Conservation (phyloP, 1,140 invertebrate genomes). For the Bombus sibiricus region DNA sequence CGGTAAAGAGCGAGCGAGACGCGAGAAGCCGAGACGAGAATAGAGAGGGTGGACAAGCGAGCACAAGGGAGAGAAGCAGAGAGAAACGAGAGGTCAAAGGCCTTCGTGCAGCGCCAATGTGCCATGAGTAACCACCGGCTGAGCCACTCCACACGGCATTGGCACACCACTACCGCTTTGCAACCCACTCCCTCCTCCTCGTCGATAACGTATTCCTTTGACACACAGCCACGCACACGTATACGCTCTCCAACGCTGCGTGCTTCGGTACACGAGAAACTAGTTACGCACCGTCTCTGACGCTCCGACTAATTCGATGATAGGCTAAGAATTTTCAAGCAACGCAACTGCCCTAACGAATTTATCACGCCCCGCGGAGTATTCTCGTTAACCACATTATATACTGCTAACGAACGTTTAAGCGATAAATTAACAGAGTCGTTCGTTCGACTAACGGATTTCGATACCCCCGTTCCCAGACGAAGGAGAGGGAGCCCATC, state of each 20-base stretch:
- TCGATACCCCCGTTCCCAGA: background rate
- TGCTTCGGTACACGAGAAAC: constrained; percentile 33
- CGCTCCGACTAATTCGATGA: constrained; percentile 17
- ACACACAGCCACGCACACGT: constrained; percentile 54
- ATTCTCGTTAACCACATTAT: background rate
- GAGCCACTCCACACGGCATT: constrained; percentile 65
- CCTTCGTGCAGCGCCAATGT: constrained; percentile 78
- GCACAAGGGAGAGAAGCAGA: constrained; percentile 58
- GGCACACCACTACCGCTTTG: constrained; percentile 45
- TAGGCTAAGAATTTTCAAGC: background rate
- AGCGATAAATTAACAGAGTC: background rate
- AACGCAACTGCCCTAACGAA: background rate
- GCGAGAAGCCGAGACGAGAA: constrained; percentile 45
- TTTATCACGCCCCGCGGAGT: background rate
- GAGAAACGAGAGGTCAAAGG: constrained; percentile 79
- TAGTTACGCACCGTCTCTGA: constrained; percentile 14
- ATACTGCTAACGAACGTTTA: background rate
- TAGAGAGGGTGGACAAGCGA: constrained; percentile 52
- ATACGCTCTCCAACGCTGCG: background rate
- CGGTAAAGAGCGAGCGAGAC: constrained; percentile 19
- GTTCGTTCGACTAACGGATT: background rate
- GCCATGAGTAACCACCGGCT: constrained; percentile 78
- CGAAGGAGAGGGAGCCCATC: background rate
- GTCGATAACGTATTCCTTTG: constrained; percentile 76
- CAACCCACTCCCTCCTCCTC: constrained; percentile 45